phyloP scores from a whole-genome alignment of 2,888 invertebrate species.

The Chloroclystis v-ata region DNA sequence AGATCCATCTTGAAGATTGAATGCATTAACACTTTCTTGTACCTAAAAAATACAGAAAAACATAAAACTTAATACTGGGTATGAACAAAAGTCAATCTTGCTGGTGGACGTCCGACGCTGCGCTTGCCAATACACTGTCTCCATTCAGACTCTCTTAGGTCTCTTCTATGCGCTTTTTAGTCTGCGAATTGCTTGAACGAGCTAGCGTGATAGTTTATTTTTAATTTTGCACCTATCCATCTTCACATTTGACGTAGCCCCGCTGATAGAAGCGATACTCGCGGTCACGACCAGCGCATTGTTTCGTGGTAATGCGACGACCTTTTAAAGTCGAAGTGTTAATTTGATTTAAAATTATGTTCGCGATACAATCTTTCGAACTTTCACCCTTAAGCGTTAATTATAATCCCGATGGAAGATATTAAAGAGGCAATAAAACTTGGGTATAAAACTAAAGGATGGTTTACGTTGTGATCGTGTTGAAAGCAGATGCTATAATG shows the following conservation, averaged over 20 bases:
- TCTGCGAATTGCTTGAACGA: no score
- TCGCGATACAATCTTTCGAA: conserved; percentile 70
- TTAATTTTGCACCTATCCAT: not conserved
- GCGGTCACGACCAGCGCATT: conserved; percentile 76
- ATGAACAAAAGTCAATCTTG: no score
- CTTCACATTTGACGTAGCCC: not conserved
- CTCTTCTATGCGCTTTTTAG: no score
- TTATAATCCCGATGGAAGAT: conserved; percentile 56
- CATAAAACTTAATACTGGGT: no score
- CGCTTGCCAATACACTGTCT: no score
- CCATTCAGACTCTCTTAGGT: no score
- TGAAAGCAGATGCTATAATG: not conserved
- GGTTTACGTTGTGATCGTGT: not conserved
- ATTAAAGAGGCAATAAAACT: conserved; percentile 41
- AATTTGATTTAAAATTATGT: conserved; percentile 78
- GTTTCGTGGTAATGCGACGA: conserved; percentile 75
- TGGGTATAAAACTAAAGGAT: conserved; percentile 29
- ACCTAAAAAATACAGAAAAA: no score
- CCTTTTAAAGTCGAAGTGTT: conserved; percentile 78
- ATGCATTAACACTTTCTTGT: no score
- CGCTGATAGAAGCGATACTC: conserved; percentile 58
- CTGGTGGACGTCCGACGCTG: no score
- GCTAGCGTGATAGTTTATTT: no score
- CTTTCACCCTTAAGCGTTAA: conserved; percentile 72
- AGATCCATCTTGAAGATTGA: no score